phyloP scores from a whole-genome alignment of 2,888 invertebrate genomes.

The Empis stercorea region DNA sequence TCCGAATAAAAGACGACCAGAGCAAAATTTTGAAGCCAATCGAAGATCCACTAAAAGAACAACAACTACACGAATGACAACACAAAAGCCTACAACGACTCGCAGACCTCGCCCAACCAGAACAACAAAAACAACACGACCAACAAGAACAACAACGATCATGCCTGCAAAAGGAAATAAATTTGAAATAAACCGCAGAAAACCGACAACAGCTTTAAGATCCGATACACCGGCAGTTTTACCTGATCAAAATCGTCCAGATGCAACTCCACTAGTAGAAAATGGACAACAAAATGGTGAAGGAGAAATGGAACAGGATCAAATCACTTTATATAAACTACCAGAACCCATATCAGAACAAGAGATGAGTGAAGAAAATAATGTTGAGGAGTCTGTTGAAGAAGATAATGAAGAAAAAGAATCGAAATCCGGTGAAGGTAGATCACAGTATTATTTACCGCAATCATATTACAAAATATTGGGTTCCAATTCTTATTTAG shows the following conservation, averaged over 20 bases:
- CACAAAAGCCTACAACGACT: too few species aligned
- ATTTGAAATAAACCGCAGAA: too few species aligned
- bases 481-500: conserved; percentile 8
- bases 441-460: conserved; percentile 10
- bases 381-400: not conserved
- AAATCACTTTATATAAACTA: not conserved
- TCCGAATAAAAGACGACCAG: not conserved
- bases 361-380: not conserved
- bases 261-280: not conserved
- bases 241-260: not conserved
- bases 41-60: not conserved
- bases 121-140: not conserved
- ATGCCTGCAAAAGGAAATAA: not conserved
- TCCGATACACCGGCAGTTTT: not conserved
- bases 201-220: too few species aligned
- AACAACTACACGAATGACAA: not conserved
- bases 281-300: not conserved
- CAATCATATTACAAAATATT: conserved; percentile 8
- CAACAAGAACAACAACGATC: not conserved
- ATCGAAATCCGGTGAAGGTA: not conserved
- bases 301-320: not conserved
- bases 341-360: not conserved
- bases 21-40: not conserved
- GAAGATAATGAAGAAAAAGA: not conserved
- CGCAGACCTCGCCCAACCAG: too few species aligned